Evolutionary conservation across 2,113 vertebrate genomes (phyloP), one percentile per base, ranked within the genome.

Genomic region (Rhizomys pruinosus): DNA sequence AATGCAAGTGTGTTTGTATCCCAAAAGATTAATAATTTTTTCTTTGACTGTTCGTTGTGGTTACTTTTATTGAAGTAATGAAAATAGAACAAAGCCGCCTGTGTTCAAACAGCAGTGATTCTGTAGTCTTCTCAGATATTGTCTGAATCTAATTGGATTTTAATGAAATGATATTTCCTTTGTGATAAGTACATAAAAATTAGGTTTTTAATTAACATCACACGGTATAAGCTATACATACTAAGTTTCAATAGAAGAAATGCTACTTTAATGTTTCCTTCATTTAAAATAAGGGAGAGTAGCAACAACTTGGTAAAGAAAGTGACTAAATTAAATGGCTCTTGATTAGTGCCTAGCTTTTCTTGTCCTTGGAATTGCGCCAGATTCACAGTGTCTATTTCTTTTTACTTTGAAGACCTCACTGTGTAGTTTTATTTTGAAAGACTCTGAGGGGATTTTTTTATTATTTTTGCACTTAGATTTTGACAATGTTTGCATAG

Each of bases 111-210:
- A 98, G 98, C 98, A 98, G 97, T 96, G 97, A 98, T 98, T 98
- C 97, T 95, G 92, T 97, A 97, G 98, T 98, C 98, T 98, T 98
- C 98, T 98, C 97, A 98, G 98, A 98, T 98, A 98, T 97, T 98
- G 98, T 98, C 98, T 98, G 98, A 98, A 98, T 99, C 98, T 99
- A 99, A 99, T 99, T 99, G 99, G 98, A 99, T 99, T 99, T 99
- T 99, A 99, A 99, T 99, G 98, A 99, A 99, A 99, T 99, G 98
- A 98, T 99, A 99, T 99, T 99, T 99, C 98, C 99, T 99, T 99
- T 99, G 99, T 99, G 99, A 99, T 98, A 98, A 99, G 98, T 98
- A 99, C 98, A 99, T 99, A 99, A 98, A 99, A 98, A 98, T 98
- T 98, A 98, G 98, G 98, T 98, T 99, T 99, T 99, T 99, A 99